Evolutionary conservation across 1,140 invertebrate species (phyloP), one percentile per base, ranked within the genome.

Genomic region (Leptinotarsa texana): DNA sequence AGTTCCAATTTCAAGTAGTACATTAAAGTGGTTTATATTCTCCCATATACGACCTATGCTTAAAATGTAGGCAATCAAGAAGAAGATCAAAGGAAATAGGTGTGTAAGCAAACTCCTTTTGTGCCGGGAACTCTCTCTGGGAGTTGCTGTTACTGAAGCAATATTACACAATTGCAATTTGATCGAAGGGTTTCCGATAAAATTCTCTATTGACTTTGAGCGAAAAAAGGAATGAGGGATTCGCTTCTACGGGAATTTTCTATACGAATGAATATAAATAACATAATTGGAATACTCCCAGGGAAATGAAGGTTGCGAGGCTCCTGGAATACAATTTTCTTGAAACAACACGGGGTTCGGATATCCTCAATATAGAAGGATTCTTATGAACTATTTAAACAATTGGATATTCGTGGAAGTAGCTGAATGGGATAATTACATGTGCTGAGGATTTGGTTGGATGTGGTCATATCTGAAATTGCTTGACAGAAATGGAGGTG

Each of bases 101-200:
- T 75, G 77, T 78, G 77, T 78, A 74, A 61, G 77, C 69, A 78
- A 80, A 80, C 77, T 77, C 75, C 71, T 74, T 78, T 71, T 74
- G 47, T 68, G 42, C 49, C 48, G 73, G 21, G 42, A 57, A 61
- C 65, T 69, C 66, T 51, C 73, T 63, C 11, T 49, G 42, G 71
- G 71, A 73, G 71, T 73, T 73, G 27, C 27, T 69, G 57, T 72
- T 63, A 49, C 62, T 24, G 47, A 33, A 65, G 71, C 71, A 33
- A 73, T 73, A 73, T 73, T 70, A 70, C 69, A 70, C 69, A 57
- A 48, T 65, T 68, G 66, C 66, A 68, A 27, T 68, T 68, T 68
- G 24, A 68, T 68, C 24, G 66, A 47, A 27, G 15, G 66, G 66
- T 42, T 68, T 68, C 42, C 66, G 42, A 68, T 68, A 68, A 68